Percentiles rank a stretch among this genome's conserved stretches.
Evolutionary conservation across 2,888 invertebrate genomes (phyloP).

Genomic region (Acleris cristana): DNA sequence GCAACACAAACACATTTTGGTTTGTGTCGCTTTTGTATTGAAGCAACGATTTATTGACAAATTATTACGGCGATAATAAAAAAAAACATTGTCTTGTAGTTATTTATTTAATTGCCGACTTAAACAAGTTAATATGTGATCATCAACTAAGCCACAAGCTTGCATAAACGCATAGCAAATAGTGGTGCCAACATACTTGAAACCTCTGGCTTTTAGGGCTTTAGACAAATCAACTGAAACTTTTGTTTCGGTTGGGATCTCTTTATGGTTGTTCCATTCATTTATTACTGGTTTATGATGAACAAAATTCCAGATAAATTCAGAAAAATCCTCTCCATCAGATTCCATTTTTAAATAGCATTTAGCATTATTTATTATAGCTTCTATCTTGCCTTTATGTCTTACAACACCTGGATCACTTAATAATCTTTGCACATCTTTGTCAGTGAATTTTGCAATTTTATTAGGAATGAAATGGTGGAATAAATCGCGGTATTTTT

Average conservation of each 20-base stretch:
- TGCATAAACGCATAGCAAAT: conserved; percentile 79
- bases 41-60: too few relatives aligned
- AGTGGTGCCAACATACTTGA: conserved; percentile 70
- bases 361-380: conserved; percentile 69
- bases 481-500: conserved; percentile 61
- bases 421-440: conserved; percentile 51
- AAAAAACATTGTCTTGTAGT: background rate
- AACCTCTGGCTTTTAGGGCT: conserved; percentile 65
- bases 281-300: conserved; percentile 60
- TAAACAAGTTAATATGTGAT: conserved; percentile 62
- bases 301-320: conserved; percentile 72
- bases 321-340: conserved; percentile 60
- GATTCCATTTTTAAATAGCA: conserved; percentile 63
- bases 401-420: conserved; percentile 58
- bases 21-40: too few relatives aligned
- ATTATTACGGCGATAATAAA: background rate
- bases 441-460: conserved; percentile 52
- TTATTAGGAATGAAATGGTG: conserved; percentile 61
- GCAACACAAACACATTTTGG: too few relatives aligned
- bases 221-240: conserved; percentile 60
- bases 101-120: conserved; percentile 39
- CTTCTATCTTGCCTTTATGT: conserved; percentile 67
- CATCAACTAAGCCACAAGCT: conserved; percentile 75
- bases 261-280: conserved; percentile 54
- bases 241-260: conserved; percentile 61